Evolutionary conservation across 2,888 invertebrate genomes (phyloP).

Genomic region (Zeuzera pyrina): DNA sequence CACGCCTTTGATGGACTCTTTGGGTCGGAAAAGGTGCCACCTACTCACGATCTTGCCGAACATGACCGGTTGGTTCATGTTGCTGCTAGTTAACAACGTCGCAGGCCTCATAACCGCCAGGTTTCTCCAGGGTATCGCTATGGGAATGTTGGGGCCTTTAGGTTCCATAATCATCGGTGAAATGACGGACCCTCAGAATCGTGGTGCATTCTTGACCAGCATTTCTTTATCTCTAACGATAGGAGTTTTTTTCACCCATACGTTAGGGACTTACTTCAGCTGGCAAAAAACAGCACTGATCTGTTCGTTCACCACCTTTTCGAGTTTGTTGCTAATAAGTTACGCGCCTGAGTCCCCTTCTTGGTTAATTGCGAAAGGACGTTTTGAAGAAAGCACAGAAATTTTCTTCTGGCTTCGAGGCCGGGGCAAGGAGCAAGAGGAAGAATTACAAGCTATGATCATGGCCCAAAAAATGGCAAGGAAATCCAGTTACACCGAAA

Average conservation of each 20-base stretch:
- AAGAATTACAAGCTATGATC: conserved; percentile 63
- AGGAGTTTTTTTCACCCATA: conserved; percentile 76
- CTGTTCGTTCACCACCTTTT: conserved; percentile 62
- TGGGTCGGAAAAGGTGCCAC: conserved; percentile 72
- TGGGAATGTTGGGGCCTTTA: conserved; percentile 71
- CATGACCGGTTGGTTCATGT: conserved; percentile 72
- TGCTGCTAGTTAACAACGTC: conserved; percentile 60
- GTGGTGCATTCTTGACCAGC: conserved; percentile 75
- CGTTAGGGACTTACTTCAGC: conserved; percentile 72
- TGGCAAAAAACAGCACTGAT: conserved; percentile 74
- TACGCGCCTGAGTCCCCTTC: conserved; percentile 77
- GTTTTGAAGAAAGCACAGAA: conserved; percentile 66
- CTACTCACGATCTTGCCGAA: conserved; percentile 67
- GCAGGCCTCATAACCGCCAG: conserved; percentile 61
- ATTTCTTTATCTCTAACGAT: conserved; percentile 74
- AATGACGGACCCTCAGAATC: conserved; percentile 72
- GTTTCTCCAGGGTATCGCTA: conserved; percentile 65
- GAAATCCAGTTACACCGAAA: conserved; percentile 39
- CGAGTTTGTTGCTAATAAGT: conserved; percentile 64
- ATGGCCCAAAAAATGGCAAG: conserved; percentile 44
- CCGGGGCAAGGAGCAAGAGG: conserved; percentile 36
- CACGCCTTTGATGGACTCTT: conserved; percentile 67
- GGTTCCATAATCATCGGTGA: conserved; percentile 74
- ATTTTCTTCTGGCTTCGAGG: conserved; percentile 75
- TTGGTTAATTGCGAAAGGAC: conserved; percentile 76